Conservation (phyloP, 1,140 invertebrate species). For the Lasioglossum baleicum region DNA sequence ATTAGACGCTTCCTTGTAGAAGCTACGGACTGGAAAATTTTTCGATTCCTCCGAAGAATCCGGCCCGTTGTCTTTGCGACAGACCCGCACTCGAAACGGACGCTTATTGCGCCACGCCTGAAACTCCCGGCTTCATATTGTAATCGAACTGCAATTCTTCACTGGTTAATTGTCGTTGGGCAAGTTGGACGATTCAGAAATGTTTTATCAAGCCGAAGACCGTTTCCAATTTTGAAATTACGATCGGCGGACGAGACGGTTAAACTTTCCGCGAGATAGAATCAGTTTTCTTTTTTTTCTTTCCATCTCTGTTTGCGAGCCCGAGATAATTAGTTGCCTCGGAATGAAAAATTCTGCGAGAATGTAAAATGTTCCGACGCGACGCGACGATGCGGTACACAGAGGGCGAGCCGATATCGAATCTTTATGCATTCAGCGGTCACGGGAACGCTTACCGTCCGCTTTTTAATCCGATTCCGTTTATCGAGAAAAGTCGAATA, state of each 20-base stretch:
- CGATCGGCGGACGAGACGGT: background rate
- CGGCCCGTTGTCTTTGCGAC: background rate
- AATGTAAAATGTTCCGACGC: background rate
- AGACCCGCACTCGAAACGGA: background rate
- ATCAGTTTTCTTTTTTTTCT: no score
- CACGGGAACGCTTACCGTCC: slow-evolving; percentile 42
- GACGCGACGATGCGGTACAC: background rate
- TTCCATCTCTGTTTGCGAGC: no score
- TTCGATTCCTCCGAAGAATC: background rate
- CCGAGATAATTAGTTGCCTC: background rate
- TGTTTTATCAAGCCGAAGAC: background rate
- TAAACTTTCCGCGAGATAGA: background rate
- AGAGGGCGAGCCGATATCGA: background rate
- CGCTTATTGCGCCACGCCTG: background rate
- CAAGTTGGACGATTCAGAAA: background rate
- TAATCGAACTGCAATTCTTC: slow-evolving; percentile 12
- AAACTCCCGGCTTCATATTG: background rate
- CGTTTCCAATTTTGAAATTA: background rate
- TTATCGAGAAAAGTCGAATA: slow-evolving; percentile 61
- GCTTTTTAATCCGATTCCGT: slow-evolving; percentile 64
- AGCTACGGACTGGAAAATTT: background rate
- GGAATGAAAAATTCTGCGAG: background rate
- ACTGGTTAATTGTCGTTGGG: slow-evolving; percentile 1
- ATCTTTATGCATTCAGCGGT: slow-evolving; percentile 7
- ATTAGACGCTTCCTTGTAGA: slow-evolving; percentile 34